Evolutionary conservation across 1,140 invertebrate species (phyloP).

Genomic region (Orius insidiosus): DNA sequence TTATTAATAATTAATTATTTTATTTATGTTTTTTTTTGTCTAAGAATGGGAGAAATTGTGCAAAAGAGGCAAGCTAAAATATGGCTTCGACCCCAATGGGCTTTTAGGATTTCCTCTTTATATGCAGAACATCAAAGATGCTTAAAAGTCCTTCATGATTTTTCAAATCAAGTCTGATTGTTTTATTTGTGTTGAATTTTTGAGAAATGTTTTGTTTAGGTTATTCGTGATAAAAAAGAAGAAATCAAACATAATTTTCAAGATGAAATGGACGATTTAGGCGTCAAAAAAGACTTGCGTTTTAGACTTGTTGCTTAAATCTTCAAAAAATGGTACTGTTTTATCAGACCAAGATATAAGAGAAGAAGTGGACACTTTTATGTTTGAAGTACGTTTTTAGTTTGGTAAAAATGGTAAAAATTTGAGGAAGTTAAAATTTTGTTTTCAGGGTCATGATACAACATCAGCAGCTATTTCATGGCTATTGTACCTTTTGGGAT

Average conservation of each 20-base stretch:
- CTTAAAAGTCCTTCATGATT: constrained; percentile 46
- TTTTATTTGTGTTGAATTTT: constrained; percentile 17
- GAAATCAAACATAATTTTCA: constrained; percentile 23
- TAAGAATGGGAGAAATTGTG: constrained; percentile 35
- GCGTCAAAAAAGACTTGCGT: constrained; percentile 39
- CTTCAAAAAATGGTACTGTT: constrained; percentile 25
- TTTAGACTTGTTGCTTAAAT: constrained; percentile 56
- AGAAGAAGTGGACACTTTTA: constrained; percentile 74
- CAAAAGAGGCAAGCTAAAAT: constrained; percentile 40
- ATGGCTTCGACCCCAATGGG: constrained; percentile 41
- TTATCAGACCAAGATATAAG: constrained; percentile 42
- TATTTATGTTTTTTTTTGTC: constrained; percentile 13
- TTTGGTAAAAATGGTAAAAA: not conserved
- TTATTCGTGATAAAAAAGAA: constrained; percentile 29
- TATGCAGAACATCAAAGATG: constrained; percentile 39
- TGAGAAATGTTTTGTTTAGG: constrained; percentile 21
- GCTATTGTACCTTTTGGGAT: constrained; percentile 18
- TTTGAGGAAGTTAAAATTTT: too few species aligned
- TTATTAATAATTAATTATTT: not conserved
- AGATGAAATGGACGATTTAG: not conserved
- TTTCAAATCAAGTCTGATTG: constrained; percentile 44
- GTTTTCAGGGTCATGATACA: constrained; percentile 48
- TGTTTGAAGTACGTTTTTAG: constrained; percentile 42
- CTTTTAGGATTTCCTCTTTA: constrained; percentile 37
- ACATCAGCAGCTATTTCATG: constrained; percentile 22